These are phyloP conservation scores for Palythoa heliodiscus DNA, from an alignment of 92 coral and sea anemone species.

Conservation along the genomic window DNA sequence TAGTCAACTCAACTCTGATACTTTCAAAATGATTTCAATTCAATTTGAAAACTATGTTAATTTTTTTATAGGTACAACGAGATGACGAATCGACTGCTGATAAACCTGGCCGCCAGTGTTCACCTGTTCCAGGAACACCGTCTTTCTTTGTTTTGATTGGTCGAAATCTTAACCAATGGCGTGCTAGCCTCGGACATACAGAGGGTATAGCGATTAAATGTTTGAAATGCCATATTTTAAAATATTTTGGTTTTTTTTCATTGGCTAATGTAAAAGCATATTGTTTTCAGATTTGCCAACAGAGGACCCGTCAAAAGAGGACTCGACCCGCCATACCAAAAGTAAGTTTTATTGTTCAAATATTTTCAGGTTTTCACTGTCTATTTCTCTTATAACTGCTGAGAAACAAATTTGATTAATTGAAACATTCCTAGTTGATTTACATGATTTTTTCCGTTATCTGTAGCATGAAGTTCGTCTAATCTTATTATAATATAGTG, in stretches of 20 bases:
- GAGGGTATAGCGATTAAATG: constrained; percentile 52
- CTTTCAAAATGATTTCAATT: not conserved
- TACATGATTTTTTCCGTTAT: too few relatives aligned
- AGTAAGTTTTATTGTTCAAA: not conserved
- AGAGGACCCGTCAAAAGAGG: not conserved
- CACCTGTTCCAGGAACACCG: constrained; percentile 71
- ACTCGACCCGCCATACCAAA: constrained; percentile 22
- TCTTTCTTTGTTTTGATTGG: constrained; percentile 86
- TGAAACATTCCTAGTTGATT: too few relatives aligned
- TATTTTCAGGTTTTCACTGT: too few relatives aligned
- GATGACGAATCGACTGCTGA: constrained; percentile 78
- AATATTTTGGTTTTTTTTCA: too few relatives aligned
- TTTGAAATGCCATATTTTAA: too few relatives aligned
- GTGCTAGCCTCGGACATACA: constrained; percentile 77
- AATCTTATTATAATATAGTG: too few relatives aligned
- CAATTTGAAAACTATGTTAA: not conserved
- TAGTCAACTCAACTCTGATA: too few relatives aligned
- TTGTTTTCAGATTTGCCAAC: constrained; percentile 13
- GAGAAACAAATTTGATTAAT: too few relatives aligned
- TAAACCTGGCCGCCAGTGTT: constrained; percentile 74
- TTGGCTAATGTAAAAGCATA: too few relatives aligned
- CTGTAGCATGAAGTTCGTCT: too few relatives aligned
- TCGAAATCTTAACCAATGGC: constrained; percentile 90
- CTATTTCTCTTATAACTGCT: too few relatives aligned
- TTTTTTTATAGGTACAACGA: constrained; percentile 61